Evolutionary conservation across 2,888 invertebrate species (phyloP), one percentile per base, ranked within the genome.

Genomic region (Tetragonisca angustula): DNA sequence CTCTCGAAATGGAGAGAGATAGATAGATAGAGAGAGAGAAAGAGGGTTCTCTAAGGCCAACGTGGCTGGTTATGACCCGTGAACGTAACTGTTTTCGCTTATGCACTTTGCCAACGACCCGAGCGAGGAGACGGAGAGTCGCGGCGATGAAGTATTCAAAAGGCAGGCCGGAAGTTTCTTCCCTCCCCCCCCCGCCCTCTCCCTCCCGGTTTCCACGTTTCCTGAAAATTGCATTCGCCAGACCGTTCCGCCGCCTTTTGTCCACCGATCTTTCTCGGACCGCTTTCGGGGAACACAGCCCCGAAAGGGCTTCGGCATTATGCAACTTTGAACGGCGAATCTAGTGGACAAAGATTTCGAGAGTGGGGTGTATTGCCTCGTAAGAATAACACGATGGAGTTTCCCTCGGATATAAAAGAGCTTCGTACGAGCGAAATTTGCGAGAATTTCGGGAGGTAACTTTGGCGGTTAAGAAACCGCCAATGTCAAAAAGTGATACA

Each of bases 71-170:
- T 67, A 71, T 49, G 75, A 82, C 67, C 71, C 70, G 83, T 61
- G 81, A 81, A 74, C 61, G 71, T 75, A 65, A 59, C 81, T 49
- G 54, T 70, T 75, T 56, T 68, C 79, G 81, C 68, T 78, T 78
- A 64, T 69, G 81, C 59, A 19, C 75, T 70, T 64, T 56, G 64
- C 70, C 50, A 4, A 24, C 27, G 32, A 27, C 24, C 19, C 17
- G 27, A 5, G n/a, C 17, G 56, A 56, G 11, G 32, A n/a, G 36
- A 43, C 4, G 49, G 24, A 56, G 61, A 69, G 24, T 17, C 17
- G 74, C 4, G 21, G 19, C 65, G 74, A 75, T 81, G 24, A 75
- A 81, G 70, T 67, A 74, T 81, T 81, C 74, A 74, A 81, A 59
- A 52, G 49, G 69, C 43, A 27, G 27, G 15, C 36, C 69, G 79